Evolutionary conservation across 2,113 vertebrate species (phyloP), one percentile per base, ranked within the genome.

Genomic region (Tragelaphus scriptus): DNA sequence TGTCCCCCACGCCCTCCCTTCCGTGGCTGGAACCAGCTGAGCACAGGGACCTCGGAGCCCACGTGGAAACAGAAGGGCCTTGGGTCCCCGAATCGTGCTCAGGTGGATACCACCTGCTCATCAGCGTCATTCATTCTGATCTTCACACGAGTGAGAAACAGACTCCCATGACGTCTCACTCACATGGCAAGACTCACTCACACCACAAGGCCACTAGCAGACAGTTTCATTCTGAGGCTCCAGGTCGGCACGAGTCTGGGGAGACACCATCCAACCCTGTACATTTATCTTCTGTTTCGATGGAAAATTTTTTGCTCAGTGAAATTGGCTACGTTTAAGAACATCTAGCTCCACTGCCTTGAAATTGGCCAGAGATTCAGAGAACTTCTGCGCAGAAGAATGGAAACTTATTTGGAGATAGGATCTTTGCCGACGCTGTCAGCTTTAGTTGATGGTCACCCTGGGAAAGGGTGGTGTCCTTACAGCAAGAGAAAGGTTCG

Each of bases 41-140:
- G 17, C 26, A 1, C 12, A 0, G 79, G 80, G 86, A 85, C 13
- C 61, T 30, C 7, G 8, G 47, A 36, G 32, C 7, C 13, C 6
- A 5, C 0, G 8, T 28, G 44, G 40, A 44, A 7, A 30, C 0
- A 1, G 15, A 26, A 44, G 23, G 58, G 17, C 4, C 15, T 16
- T 15, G 5, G 75, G 49, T n/a, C 17, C 88, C 75, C 49, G 25
- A 26, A 8, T 36, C 17, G 40, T 53, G 63, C 40, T 36, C 32
- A 8, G 68, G 32, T 0, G 6, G 28, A 28, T 8, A 28, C 16
- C 55, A 47, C 32, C 75, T 14, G 6, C 56, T 36, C 28, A 26
- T 59, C 53, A 47, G 58, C 17, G 2, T n/a, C n/a, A 53, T 28
- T 51, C 63, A 44, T 63, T 55, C 23, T n/a, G 5, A 53, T 53